Conservation (phyloP, 2,888 invertebrate genomes). For the Doris montereyensis region DNA sequence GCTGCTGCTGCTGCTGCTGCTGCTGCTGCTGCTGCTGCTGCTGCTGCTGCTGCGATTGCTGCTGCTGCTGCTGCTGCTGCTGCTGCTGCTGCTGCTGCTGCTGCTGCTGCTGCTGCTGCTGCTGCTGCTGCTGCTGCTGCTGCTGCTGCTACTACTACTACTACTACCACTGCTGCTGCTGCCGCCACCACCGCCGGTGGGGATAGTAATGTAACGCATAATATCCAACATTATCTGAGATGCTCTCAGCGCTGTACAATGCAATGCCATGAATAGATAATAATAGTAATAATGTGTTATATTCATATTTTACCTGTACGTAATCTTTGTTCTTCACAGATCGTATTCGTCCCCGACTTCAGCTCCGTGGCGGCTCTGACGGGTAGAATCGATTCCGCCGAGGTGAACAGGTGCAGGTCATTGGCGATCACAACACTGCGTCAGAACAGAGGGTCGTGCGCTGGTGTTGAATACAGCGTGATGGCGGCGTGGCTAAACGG, state of each 20-base stretch:
- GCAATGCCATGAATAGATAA: too few relatives aligned
- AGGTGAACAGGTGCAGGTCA: background rate
- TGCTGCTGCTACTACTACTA: background rate
- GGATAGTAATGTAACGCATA: too few relatives aligned
- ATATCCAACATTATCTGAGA: too few relatives aligned
- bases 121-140: slow-evolving; percentile 1
- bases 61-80: slow-evolving; percentile 20
- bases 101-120: slow-evolving; percentile 15
- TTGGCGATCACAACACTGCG: slow-evolving; percentile 4
- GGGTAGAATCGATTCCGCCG: background rate
- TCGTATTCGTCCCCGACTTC: background rate
- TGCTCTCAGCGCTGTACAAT: too few relatives aligned
- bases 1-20: background rate
- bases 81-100: slow-evolving; percentile 20
- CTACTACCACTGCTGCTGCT: background rate
- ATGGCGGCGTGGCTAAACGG: slow-evolving; percentile 17
- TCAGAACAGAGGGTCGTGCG: slow-evolving; percentile 9
- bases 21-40: background rate
- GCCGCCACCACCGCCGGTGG: background rate
- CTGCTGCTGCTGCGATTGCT: background rate
- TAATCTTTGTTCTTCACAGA: too few relatives aligned
- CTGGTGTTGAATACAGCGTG: slow-evolving; percentile 28
- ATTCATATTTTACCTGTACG: too few relatives aligned
- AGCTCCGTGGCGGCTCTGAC: background rate
- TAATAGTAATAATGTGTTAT: too few relatives aligned